phyloP scores from a whole-genome alignment of 2,113 vertebrate species.

The Trogon melanurus region DNA sequence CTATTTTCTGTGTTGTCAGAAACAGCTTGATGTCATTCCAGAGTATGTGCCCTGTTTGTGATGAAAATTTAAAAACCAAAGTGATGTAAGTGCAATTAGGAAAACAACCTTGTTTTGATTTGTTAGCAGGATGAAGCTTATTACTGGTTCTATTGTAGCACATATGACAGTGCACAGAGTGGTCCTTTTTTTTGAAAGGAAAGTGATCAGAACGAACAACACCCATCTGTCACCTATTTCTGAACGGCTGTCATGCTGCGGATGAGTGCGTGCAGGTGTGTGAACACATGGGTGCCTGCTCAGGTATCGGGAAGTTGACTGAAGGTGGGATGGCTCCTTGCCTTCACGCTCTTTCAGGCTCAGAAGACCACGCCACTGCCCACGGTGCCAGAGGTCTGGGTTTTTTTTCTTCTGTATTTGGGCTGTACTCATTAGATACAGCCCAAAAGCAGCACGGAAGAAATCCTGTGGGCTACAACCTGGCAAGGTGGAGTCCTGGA shows the following conservation, averaged over 20 bases:
- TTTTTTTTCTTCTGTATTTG: background rate
- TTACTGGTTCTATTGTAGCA: background rate
- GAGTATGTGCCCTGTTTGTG: background rate
- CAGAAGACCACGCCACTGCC: accelerated
- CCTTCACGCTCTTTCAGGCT: background rate
- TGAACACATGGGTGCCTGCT: background rate
- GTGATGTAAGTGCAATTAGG: background rate
- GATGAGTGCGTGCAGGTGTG: no score
- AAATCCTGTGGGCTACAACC: background rate
- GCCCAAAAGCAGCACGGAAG: background rate
- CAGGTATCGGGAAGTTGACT: background rate
- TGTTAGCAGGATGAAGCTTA: background rate
- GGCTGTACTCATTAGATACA: background rate
- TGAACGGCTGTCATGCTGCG: background rate
- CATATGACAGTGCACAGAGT: background rate
- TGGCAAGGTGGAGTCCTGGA: background rate
- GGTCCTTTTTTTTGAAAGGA: background rate
- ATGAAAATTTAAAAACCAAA: background rate
- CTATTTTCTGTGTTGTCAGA: background rate
- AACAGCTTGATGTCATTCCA: background rate
- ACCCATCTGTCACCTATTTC: accelerated
- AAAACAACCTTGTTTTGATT: background rate
- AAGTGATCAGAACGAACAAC: background rate
- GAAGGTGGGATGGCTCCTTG: background rate
- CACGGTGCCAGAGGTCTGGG: background rate